Conservation (phyloP, 2,888 invertebrate genomes). For the Sesia bembeciformis region DNA sequence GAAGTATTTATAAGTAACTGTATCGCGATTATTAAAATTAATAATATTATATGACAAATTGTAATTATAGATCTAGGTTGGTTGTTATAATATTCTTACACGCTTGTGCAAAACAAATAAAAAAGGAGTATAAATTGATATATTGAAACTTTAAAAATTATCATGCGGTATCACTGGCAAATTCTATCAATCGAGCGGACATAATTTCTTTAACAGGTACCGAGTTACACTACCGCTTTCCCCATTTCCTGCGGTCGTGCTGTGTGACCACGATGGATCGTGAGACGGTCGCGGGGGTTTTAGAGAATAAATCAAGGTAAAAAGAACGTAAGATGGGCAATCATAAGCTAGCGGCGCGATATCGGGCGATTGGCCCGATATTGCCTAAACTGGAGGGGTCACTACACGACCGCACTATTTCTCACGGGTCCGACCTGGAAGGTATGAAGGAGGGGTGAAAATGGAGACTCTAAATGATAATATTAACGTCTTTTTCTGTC, state of each 20-base stretch:
- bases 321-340: slow-evolving; percentile 21
- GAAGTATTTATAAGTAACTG: no score
- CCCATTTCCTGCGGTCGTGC: slow-evolving; percentile 15
- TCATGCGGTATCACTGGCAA: no score
- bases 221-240: not conserved
- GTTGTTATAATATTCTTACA: no score
- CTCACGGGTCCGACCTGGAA: slow-evolving; percentile 27
- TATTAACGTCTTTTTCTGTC: no score
- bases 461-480: not conserved
- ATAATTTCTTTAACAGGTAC: no score
- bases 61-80: no score
- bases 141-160: no score
- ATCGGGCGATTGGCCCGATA: slow-evolving; percentile 31
- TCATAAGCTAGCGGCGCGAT: slow-evolving; percentile 29
- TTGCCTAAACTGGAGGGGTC: slow-evolving; percentile 45
- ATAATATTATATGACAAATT: no score
- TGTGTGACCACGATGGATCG: slow-evolving; percentile 20
- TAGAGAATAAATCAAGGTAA: slow-evolving; percentile 36
- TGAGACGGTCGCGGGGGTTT: slow-evolving; percentile 18
- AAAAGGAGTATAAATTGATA: no score
- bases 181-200: no score
- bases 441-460: not conserved
- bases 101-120: no score
- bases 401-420: slow-evolving; percentile 36
- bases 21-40: no score